Conservation (phyloP, 2,888 invertebrate genomes). For the Tyria jacobaeae region DNA sequence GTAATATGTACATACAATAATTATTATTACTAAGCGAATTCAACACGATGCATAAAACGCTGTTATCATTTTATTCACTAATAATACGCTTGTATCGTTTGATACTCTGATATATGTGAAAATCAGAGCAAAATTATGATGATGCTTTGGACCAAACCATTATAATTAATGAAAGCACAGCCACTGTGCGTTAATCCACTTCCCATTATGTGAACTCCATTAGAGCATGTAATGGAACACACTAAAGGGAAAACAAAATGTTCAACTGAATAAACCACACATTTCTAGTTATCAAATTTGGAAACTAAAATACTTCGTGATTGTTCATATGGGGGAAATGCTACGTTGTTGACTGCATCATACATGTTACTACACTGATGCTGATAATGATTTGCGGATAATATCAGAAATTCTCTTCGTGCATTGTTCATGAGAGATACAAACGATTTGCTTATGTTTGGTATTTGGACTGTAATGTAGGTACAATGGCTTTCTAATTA, state of each 20-base stretch:
- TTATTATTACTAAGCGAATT: not conserved
- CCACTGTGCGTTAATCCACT: constrained; percentile 47
- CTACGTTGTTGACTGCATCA: constrained; percentile 12
- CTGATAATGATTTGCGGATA: constrained; percentile 20
- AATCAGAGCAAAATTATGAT: constrained; percentile 55
- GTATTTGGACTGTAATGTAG: constrained; percentile 1
- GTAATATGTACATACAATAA: too few relatives aligned
- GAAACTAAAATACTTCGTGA: constrained; percentile 30
- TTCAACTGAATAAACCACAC: constrained; percentile 46
- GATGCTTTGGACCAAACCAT: constrained; percentile 55
- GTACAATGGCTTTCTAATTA: constrained; percentile 1
- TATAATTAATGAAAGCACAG: constrained; percentile 56
- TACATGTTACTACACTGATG: constrained; percentile 6
- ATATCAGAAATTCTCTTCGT: constrained; percentile 21
- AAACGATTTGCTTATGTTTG: constrained; percentile 11
- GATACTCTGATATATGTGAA: constrained; percentile 39
- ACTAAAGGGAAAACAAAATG: constrained; percentile 51
- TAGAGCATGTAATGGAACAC: constrained; percentile 53
- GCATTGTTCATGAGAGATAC: constrained; percentile 11
- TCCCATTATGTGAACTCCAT: constrained; percentile 50
- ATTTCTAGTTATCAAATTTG: constrained; percentile 37
- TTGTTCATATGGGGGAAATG: constrained; percentile 28
- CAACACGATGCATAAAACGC: not conserved
- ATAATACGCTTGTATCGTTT: constrained; percentile 20
- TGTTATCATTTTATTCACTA: constrained; percentile 18